Evolutionary conservation across 2,888 invertebrate genomes (phyloP).

Genomic region (Margaritifera margaritifera): DNA sequence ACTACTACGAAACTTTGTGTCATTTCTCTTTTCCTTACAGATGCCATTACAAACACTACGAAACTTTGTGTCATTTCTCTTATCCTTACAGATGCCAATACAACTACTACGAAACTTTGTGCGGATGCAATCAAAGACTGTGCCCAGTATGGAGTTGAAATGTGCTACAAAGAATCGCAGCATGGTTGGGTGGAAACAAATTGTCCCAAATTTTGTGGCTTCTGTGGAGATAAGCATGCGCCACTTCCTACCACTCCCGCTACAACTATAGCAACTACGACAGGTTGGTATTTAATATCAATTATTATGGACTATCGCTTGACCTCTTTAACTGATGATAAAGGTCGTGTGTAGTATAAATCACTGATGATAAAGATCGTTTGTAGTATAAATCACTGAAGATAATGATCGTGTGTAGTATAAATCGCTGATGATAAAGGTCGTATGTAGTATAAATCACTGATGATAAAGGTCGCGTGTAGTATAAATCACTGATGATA

Average conservation of each 20-base stretch:
- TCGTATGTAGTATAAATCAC: too few species aligned
- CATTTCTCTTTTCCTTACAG: neutral
- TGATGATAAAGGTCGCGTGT: too few species aligned
- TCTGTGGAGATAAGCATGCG: constrained; percentile 28
- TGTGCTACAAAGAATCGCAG: constrained; percentile 23
- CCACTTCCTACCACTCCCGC: constrained; percentile 6
- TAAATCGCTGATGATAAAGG: too few species aligned
- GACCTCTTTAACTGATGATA: too few species aligned
- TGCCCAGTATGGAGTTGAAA: constrained; percentile 19
- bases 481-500: too few species aligned
- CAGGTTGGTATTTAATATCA: constrained; percentile 16
- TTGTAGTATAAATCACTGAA: too few species aligned
- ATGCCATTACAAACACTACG: neutral
- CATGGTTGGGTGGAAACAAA: constrained; percentile 38
- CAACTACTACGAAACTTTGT: constrained; percentile 8
- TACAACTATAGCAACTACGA: constrained; percentile 12
- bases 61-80: constrained; percentile 11
- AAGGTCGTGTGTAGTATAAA: too few species aligned
- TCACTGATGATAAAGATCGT: too few species aligned
- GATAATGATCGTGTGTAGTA: too few species aligned
- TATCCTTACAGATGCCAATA: neutral
- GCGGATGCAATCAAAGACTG: constrained; percentile 28
- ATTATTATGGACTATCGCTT: too few species aligned
- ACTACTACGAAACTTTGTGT: constrained; percentile 7
- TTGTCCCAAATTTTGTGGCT: constrained; percentile 40